Percentiles rank a stretch among this genome's conserved stretches.
Conservation (phyloP, 2,797 vertebrate genomes). For the Parauchenoglanis punctatus region DNA sequence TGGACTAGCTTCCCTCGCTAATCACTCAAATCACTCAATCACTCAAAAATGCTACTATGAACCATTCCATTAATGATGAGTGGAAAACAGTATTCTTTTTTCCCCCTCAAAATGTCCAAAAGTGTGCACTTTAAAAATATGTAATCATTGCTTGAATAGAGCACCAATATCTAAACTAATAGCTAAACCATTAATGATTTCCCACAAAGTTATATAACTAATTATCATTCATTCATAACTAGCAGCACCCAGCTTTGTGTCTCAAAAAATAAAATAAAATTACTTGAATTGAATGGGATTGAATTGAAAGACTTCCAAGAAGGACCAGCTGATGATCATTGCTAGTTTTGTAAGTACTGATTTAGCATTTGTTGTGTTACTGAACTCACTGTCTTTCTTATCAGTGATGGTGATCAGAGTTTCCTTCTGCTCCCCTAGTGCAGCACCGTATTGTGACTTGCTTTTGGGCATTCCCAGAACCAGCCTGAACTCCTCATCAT, state of each 20-base stretch:
- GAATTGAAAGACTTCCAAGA: background rate
- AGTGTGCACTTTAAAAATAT: background rate
- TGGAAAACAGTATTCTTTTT: background rate
- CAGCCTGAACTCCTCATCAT: slow-evolving; percentile 85
- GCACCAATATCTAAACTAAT: background rate
- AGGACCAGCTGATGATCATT: background rate
- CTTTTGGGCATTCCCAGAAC: slow-evolving; percentile 81
- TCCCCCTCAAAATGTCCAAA: background rate
- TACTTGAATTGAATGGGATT: too few species aligned
- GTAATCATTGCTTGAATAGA: background rate
- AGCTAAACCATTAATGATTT: background rate
- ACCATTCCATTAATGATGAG: background rate
- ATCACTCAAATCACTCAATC: background rate
- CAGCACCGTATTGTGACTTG: slow-evolving; percentile 78
- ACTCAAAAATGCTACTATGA: background rate
- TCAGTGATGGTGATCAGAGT: slow-evolving; percentile 80
- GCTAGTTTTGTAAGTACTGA: background rate
- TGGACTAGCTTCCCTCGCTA: background rate
- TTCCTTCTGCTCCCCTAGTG: slow-evolving; percentile 82
- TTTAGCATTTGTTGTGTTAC: background rate
- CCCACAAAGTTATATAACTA: background rate
- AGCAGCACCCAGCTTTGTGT: background rate
- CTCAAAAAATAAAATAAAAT: too few species aligned
- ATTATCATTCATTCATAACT: background rate
- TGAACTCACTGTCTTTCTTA: slow-evolving; percentile 81